A percentile compares a stretch with the other conserved stretches of the same genome.
These are phyloP conservation scores for Peromyscus aztecus DNA, from an alignment of 2,797 vertebrate genomes.

Conservation along the genomic window DNA sequence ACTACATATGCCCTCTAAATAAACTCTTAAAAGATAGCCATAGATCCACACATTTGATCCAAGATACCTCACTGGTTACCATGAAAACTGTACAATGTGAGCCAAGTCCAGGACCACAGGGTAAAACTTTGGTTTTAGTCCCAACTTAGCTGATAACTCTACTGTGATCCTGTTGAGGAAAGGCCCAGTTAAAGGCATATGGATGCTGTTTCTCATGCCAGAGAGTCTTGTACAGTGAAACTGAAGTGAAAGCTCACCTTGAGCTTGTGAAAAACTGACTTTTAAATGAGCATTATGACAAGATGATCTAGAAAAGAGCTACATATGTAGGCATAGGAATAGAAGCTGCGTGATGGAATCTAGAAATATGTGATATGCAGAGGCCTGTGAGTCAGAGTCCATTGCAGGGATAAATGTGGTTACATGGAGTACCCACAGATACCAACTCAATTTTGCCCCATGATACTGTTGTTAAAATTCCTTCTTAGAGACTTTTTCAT, in stretches of 20 bases:
- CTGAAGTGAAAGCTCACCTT: background rate
- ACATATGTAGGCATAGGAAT: background rate
- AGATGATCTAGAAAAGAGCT: background rate
- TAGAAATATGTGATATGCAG: background rate
- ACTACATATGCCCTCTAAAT: background rate
- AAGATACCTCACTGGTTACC: background rate
- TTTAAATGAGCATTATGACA: background rate
- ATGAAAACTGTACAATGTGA: fast-evolving
- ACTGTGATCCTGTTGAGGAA: background rate
- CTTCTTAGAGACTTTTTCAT: background rate
- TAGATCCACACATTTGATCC: too few species aligned
- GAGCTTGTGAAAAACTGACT: background rate
- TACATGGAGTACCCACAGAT: background rate
- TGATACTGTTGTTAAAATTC: background rate
- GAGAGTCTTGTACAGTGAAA: background rate
- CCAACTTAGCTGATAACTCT: background rate
- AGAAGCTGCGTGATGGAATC: background rate
- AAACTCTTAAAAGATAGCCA: background rate
- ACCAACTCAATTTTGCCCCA: background rate
- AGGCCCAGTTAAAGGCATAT: background rate
- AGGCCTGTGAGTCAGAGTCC: background rate
- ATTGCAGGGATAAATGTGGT: background rate
- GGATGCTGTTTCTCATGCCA: background rate
- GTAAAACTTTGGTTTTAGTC: background rate
- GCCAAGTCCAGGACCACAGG: fast-evolving